Evolutionary conservation across 2,113 vertebrate species (phyloP).

Genomic region (Dryoscopus gambensis): DNA sequence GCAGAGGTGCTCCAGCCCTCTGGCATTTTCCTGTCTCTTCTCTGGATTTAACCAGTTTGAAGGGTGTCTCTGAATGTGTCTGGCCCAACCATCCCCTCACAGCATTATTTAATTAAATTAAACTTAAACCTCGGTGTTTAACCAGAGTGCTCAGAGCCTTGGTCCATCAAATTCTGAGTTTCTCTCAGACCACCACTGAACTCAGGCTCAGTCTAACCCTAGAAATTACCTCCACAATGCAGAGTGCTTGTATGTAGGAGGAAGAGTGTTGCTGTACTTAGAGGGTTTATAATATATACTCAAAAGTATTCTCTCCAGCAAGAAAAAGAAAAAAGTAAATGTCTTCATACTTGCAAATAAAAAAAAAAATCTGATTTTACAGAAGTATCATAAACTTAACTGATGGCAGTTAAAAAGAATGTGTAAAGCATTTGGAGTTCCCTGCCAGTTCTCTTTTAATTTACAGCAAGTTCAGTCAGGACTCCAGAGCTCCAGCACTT

Average conservation of each 20-base stretch:
- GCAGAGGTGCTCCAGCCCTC: neutral
- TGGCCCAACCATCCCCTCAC: neutral
- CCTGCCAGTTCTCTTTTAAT: neutral
- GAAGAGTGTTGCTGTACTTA: neutral
- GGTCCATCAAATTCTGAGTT: neutral
- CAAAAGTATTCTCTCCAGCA: neutral
- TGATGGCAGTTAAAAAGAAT: neutral
- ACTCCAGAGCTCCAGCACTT: neutral
- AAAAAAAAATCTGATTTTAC: neutral
- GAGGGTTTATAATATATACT: neutral
- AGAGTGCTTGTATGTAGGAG: neutral
- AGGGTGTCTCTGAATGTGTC: neutral
- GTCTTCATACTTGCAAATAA: neutral
- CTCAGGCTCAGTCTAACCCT: neutral
- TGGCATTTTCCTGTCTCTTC: neutral
- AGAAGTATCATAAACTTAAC: neutral
- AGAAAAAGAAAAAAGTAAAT: neutral
- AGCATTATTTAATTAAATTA: neutral
- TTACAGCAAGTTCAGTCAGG: neutral
- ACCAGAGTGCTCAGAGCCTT: neutral
- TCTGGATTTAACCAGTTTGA: neutral
- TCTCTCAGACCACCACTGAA: neutral
- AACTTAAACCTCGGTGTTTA: neutral
- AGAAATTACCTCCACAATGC: neutral
- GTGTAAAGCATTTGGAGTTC: neutral